phyloP scores from a whole-genome alignment of 2,888 invertebrate species.

The Nematopogon swammerdamellus region DNA sequence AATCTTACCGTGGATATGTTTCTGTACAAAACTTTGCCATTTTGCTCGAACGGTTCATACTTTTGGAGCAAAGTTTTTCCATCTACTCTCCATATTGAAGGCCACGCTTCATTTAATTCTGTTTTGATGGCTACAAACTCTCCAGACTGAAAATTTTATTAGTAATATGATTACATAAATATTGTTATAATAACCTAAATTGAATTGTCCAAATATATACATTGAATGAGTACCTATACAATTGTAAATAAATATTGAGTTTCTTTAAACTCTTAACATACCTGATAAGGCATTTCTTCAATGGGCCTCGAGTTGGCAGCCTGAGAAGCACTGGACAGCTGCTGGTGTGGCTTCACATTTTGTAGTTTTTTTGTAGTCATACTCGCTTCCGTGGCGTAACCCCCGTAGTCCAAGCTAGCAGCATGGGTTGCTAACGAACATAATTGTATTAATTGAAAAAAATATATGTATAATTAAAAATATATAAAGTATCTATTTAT shows the following conservation, averaged over 20 bases:
- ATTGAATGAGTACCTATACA: no score
- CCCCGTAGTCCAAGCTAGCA: constrained; percentile 57
- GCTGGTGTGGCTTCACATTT: constrained; percentile 49
- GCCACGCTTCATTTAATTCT: constrained; percentile 78
- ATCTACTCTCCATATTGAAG: constrained; percentile 89
- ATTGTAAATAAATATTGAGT: no score
- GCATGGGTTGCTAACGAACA: constrained; percentile 52
- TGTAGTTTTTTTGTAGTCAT: constrained; percentile 33
- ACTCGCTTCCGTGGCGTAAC: constrained; percentile 41
- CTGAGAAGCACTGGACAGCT: constrained; percentile 39
- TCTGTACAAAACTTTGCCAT: constrained; percentile 77
- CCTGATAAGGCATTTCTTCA: constrained; percentile 63
- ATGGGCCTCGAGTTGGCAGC: constrained; percentile 33
- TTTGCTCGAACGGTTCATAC: constrained; percentile 78
- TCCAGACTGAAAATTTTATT: constrained; percentile 72
- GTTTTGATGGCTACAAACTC: constrained; percentile 85
- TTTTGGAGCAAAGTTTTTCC: constrained; percentile 79
- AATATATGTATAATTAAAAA: no score
- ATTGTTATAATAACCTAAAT: constrained; percentile 2
- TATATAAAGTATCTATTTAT: no score
- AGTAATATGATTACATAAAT: constrained; percentile 10
- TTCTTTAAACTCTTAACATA: no score
- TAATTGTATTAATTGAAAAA: no score
- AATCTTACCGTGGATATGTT: constrained; percentile 80
- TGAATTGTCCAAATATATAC: no score